These are phyloP conservation scores for Plagodis dolabraria DNA, from an alignment of 2,888 invertebrate genomes.

Conservation along the genomic window DNA sequence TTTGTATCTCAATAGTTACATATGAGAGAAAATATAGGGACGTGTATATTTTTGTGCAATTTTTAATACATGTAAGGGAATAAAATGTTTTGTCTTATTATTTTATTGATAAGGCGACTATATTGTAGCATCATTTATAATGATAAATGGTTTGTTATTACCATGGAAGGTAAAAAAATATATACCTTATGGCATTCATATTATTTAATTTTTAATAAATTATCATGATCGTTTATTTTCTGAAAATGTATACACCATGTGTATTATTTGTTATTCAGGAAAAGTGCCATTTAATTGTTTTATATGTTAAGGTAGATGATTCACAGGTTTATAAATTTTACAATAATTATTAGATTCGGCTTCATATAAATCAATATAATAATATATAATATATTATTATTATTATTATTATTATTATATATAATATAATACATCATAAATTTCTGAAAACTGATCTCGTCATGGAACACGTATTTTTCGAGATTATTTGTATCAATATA, in stretches of 20 bases:
- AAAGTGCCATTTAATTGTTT: constrained; percentile 21
- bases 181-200: neutral
- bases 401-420: too few species aligned
- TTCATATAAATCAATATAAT: too few species aligned
- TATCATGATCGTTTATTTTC: neutral
- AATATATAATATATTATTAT: too few species aligned
- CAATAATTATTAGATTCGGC: neutral
- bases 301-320: constrained; percentile 1
- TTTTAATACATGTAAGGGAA: too few species aligned
- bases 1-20: constrained; percentile 13
- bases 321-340: constrained; percentile 11
- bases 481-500: too few species aligned
- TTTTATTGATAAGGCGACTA: neutral
- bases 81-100: neutral
- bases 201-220: neutral
- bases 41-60: too few species aligned
- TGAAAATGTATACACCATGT: neutral
- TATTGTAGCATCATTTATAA: too few species aligned
- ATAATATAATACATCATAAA: too few species aligned
- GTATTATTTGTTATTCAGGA: neutral
- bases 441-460: too few species aligned
- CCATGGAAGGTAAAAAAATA: neutral
- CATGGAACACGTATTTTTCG: too few species aligned
- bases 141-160: too few species aligned
- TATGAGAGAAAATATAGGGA: too few species aligned